Evolutionary conservation across 2,888 invertebrate species (phyloP).

Genomic region (Chrysomela aeneicollis): DNA sequence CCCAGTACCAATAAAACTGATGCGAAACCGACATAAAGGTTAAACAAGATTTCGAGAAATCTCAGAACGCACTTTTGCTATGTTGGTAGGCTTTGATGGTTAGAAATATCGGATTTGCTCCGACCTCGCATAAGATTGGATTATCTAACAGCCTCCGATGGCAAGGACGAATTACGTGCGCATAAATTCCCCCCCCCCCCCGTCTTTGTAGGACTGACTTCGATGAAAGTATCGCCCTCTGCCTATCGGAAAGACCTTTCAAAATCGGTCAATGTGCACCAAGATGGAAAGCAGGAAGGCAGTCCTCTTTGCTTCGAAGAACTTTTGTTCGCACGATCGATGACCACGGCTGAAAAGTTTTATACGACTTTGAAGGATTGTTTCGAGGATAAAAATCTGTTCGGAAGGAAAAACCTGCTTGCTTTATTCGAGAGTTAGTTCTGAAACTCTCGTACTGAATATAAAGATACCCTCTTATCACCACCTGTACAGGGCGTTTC

Average conservation of each 20-base stretch:
- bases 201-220: too few species aligned
- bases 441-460: background rate
- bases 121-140: too few species aligned
- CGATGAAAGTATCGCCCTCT: too few species aligned
- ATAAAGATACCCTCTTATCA: background rate
- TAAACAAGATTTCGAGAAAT: too few species aligned
- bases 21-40: too few species aligned
- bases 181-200: too few species aligned
- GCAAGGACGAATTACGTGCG: too few species aligned
- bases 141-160: too few species aligned
- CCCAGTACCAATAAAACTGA: too few species aligned
- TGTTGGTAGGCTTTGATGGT: too few species aligned
- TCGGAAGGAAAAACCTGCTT: background rate
- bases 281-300: background rate
- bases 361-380: background rate
- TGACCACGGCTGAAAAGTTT: background rate
- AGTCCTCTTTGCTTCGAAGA: background rate
- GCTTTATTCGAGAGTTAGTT: background rate
- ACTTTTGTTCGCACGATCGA: background rate
- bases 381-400: background rate
- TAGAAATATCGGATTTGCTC: background rate
- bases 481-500: too few species aligned
- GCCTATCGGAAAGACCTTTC: background rate
- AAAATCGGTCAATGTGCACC: constrained; percentile 5
- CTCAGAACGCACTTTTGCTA: too few species aligned